A percentile compares a stretch with the other conserved stretches of the same genome.
Evolutionary conservation across 2,113 vertebrate genomes (phyloP).

Genomic region (Todiramphus chloris): DNA sequence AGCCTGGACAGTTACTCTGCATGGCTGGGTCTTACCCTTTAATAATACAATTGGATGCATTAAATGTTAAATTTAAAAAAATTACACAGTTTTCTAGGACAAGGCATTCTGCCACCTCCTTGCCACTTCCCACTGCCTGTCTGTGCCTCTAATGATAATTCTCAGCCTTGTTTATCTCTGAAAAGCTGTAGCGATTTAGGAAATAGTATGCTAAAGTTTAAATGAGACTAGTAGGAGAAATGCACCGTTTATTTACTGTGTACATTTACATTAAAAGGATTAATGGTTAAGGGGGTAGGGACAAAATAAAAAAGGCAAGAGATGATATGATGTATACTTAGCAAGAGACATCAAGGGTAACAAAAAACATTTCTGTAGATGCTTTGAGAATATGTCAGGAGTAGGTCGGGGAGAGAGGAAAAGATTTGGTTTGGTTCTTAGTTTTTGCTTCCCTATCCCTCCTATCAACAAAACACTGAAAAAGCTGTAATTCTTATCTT

Average conservation of each 20-base stretch:
- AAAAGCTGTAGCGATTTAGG: not conserved
- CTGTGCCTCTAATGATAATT: slow-evolving; percentile 47
- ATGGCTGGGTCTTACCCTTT: slow-evolving; percentile 8
- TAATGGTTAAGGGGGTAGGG: not conserved
- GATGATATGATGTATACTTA: not conserved
- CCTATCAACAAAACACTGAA: not conserved
- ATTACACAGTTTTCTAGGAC: slow-evolving; percentile 35
- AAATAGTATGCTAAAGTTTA: slow-evolving; percentile 9
- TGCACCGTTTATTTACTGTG: not conserved
- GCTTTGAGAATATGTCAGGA: not conserved
- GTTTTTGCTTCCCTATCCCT: no score
- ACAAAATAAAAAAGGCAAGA: not conserved
- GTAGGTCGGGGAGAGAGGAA: not conserved
- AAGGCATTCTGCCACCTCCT: slow-evolving; percentile 51
- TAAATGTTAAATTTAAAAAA: slow-evolving; percentile 39
- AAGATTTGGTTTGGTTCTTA: not conserved
- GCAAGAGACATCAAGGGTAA: not conserved
- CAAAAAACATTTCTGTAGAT: not conserved
- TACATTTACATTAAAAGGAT: not conserved
- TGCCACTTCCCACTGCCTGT: slow-evolving; percentile 44
- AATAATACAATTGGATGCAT: not conserved
- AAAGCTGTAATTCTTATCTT: slow-evolving; percentile 30
- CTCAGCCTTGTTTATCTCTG: slow-evolving; percentile 26
- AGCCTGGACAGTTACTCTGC: not conserved
- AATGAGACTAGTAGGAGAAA: not conserved